Percentiles rank a stretch among this genome's conserved stretches.
Conservation (phyloP, 2,113 vertebrate genomes). For the Calypte anna region DNA sequence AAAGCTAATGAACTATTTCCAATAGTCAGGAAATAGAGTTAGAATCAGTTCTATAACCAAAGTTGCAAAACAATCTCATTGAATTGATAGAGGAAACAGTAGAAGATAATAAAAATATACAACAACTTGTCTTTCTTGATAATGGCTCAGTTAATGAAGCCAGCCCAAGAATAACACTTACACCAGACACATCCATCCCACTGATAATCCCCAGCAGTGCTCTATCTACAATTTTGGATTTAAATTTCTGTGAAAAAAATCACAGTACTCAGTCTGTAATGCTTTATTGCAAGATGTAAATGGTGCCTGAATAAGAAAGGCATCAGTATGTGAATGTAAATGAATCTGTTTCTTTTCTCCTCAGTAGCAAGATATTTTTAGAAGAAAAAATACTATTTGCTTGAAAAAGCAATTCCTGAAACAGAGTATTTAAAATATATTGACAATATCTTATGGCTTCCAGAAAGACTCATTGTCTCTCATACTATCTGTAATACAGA, state of each 20-base stretch:
- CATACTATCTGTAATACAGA: background rate
- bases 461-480: background rate
- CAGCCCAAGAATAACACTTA: slow-evolving; percentile 1
- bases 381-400: background rate
- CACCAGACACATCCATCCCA: slow-evolving; percentile 23
- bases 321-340: background rate
- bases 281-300: background rate
- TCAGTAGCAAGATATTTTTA: background rate
- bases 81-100: background rate
- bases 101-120: background rate
- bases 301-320: background rate
- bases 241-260: background rate
- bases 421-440: background rate
- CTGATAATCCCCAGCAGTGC: slow-evolving; percentile 27
- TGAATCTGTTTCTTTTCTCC: background rate
- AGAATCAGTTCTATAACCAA: background rate
- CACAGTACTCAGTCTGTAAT: background rate
- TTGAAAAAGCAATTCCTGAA: slow-evolving; percentile 23
- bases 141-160: slow-evolving; percentile 42
- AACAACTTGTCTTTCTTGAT: background rate
- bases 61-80: background rate
- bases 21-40: background rate
- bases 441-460: background rate
- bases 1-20: background rate
- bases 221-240: background rate